Conservation (phyloP, 2,888 invertebrate species). For the Syrphus vitripennis region DNA sequence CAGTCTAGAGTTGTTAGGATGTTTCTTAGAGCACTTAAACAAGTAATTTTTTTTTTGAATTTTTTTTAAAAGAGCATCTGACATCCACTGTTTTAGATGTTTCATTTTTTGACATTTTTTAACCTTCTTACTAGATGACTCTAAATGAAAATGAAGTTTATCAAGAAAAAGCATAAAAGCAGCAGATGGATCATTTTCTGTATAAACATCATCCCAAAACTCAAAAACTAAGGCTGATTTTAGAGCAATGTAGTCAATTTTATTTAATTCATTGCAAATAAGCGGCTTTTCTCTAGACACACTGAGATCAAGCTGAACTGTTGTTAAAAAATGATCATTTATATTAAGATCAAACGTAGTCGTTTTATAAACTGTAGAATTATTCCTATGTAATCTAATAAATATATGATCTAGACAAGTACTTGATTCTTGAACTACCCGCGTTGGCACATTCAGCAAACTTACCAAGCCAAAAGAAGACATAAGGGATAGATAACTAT, state of each 20-base stretch:
- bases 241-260: neutral
- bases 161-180: neutral
- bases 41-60: neutral
- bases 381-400: slow-evolving; percentile 4
- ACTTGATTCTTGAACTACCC: neutral
- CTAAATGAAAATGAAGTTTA: slow-evolving; percentile 8
- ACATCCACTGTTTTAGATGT: neutral
- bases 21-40: too few relatives aligned
- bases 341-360: neutral
- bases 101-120: neutral
- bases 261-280: too few relatives aligned
- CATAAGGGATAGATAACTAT: neutral
- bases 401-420: slow-evolving; percentile 18
- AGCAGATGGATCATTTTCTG: neutral
- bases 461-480: slow-evolving; percentile 11
- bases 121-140: neutral
- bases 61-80: neutral
- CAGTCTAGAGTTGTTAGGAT: too few relatives aligned
- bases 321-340: slow-evolving; percentile 6
- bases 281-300: too few relatives aligned
- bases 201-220: slow-evolving; percentile 5
- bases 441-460: neutral
- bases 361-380: neutral
- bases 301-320: slow-evolving; percentile 10
- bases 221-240: slow-evolving; percentile 2